Conservation (phyloP, 2,888 invertebrate genomes). For the Chrysomela aeneicollis region DNA sequence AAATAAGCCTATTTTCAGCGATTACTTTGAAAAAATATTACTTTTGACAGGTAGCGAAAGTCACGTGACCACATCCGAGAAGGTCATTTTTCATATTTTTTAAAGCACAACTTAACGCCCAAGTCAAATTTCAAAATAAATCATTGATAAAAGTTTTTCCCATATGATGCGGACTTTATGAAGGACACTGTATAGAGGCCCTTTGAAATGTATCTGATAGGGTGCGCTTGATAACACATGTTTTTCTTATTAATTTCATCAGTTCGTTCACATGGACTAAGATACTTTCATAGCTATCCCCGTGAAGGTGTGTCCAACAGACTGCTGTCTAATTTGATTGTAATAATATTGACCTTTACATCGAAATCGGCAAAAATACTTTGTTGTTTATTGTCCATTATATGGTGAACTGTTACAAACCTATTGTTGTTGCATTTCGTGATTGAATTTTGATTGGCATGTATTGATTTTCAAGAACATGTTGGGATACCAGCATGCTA, state of each 20-base stretch:
- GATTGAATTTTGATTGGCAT: neutral
- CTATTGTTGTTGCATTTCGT: conserved; percentile 21
- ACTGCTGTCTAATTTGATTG: conserved; percentile 35
- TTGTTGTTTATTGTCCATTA: conserved; percentile 26
- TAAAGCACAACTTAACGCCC: no score
- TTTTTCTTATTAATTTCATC: neutral
- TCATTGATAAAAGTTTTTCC: no score
- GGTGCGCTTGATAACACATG: no score
- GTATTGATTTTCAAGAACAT: conserved; percentile 1
- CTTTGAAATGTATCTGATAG: no score
- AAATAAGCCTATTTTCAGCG: no score
- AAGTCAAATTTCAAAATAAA: no score
- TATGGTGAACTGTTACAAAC: conserved; percentile 15
- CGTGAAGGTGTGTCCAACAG: conserved; percentile 37
- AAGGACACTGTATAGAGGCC: no score
- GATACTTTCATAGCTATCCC: conserved; percentile 27
- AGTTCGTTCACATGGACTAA: conserved; percentile 15
- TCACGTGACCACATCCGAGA: no score
- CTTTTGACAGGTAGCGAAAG: no score
- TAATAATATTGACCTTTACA: conserved; percentile 33
- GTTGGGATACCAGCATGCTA: neutral
- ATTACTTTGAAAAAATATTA: no score
- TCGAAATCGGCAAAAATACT: conserved; percentile 19
- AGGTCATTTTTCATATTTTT: no score
- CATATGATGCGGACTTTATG: no score